Base-by-base conservation (phyloP, 1,140 invertebrate species). In the Musca vetustissima region DNA sequence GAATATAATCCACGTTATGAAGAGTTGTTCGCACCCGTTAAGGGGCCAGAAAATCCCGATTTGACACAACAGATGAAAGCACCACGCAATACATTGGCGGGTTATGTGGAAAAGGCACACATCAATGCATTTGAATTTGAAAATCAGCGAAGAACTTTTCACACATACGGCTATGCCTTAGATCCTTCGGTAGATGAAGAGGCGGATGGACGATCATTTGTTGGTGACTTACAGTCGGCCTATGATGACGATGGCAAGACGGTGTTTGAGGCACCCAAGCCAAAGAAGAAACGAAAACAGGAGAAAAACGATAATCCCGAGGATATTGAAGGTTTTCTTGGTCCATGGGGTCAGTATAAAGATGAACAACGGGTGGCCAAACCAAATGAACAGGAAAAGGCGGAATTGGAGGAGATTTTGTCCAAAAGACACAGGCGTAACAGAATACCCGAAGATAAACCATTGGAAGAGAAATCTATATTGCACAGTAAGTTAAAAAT, bases 81-180 rank as follows among this genome's bases (percentile, higher is more conserved):
- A 1, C 78, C 86, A 1, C 94, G 95, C 80, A 99, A 99, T 82
- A 97, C 93, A 69, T 83, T 99, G 0, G 91, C 97, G 24, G 98
- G 98, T 14, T 98, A 90, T 87, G 92, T 98, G 4, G 98, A 99
- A 82, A 89, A 92, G 74, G 95, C 97, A 4, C 94, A 98, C 83
- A 90, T 99, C 28, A 98, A 91, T 85, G 93, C 95, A 75, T 99
- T 99, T 84, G 93, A 98, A 74, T 99, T 99, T 89, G 98, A 99
- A 84, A 97, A 95, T 82, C 97, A 99, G 79, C 87, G 98, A 71
- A 86, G 96, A 79, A 99, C 96, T 13, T 99, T 99, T 83, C 86
- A 89, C 32, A 95, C 93, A 78, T 98, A 93, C 85, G 95, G 96
- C n/a, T 98, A 96, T 87, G 96, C 97, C 2, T 79, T 97, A 59